Evolutionary conservation across 1,140 invertebrate genomes (phyloP), one percentile per base, ranked within the genome.

Genomic region (Tyrophagus putrescentiae): DNA sequence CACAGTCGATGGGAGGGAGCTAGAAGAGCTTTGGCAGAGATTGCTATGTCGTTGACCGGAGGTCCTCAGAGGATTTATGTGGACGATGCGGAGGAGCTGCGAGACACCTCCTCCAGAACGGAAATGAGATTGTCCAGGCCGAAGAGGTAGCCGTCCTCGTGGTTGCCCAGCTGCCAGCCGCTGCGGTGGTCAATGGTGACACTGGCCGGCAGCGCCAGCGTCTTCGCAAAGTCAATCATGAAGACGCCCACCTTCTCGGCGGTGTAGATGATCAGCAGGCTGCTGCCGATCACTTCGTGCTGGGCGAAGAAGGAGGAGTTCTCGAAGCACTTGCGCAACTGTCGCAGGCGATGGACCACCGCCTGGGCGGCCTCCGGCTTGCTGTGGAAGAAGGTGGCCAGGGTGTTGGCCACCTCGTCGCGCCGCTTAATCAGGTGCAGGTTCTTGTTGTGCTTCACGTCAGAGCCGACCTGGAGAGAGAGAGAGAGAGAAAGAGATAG

Each of bases 221-320:
- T 92, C 69, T 96, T 96, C 13, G 88, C 92, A 25, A 97, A 97
- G 70, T 97, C 93, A 59, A 97, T 97, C 62, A 97, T 76, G 91
- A 91, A 97, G 3, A 85, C 85, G 53, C 87, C 86, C 3, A 87
- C 84, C 64, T 82, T 82, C 56, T 80, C 79, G 61, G 84, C 78
- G 70, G 96, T 91, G 69, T 92, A 90, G 32, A 97, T 85, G 67
- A 97, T 85, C 60, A 97, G 83, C 63, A 97, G 80, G 72, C 87
- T 92, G 72, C 87, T 92, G 23, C 93, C 93, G 65, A 97, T 84
- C 69, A 95, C 87, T 78, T 97, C 92, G 68, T 95, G 89, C 31
- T 74, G 80, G 61, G 79, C 79, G 71, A 96, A 96, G 72, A 92
- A 96, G 13, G 82, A 73, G 0, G 88, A 94, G 42, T 80, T 75